Base-by-base conservation (phyloP, 1,140 invertebrate genomes). In the Pogonognathellus flavescens region DNA sequence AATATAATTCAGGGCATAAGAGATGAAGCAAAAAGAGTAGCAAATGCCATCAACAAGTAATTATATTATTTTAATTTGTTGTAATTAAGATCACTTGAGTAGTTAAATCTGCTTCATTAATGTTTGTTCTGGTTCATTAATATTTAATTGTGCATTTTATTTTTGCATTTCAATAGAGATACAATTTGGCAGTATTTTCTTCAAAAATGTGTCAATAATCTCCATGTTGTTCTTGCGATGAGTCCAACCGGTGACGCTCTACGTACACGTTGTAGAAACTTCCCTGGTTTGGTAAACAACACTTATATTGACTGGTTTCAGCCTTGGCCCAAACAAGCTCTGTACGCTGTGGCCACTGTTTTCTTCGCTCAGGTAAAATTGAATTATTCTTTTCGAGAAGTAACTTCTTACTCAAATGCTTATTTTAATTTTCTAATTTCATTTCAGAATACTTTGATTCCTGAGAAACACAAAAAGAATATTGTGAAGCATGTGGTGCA, bases 221-320 rank as follows among this genome's bases (percentile, higher is more conserved):
- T 99, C 1, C 96, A 97, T 89, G 94, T 99, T 53, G 95, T 97
- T 0, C 90, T 98, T 5, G 95, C 95, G 0, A 97, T 98, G 95
- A 96, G 95, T 72, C 96, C 97, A 0, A 93, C 95, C 41, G 95
- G 95, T 0, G 95, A 97, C 88, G 92, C 94, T 9, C 92, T 98
- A 55, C 93, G 95, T 41, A 95, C 94, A 88, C 93, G 96, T 22
- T 96, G 97, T 88, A 92, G 96, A 76, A 97, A 94, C 91, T 98
- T 98, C 90, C 97, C 97, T 0, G 96, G 96, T 0, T 91, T 99
- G 0, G 95, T 98, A 20, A 97, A 97, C 89, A 97, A 96, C 89
- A 97, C 96, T 4, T 97, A 95, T 13, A 97, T 98, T 80, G 95
- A 99, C 91, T 98, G 97, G 96, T 95, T 97, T 86, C 95, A 96